Evolutionary conservation across 1,140 invertebrate genomes (phyloP).

Genomic region (Daktulosphaira vitifoliae): DNA sequence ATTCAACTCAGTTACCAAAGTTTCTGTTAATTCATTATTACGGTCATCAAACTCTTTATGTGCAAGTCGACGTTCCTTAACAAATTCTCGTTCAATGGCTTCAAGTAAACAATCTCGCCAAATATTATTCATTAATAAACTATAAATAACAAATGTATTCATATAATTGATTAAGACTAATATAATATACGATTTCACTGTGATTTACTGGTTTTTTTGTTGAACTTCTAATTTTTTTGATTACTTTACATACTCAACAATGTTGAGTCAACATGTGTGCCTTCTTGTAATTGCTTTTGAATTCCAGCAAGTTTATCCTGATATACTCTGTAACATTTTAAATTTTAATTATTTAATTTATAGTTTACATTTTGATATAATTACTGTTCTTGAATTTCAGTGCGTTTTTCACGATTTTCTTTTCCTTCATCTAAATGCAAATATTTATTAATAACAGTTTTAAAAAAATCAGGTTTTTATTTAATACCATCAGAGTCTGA

Average conservation of each 20-base stretch:
- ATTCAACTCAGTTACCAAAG: slow-evolving; percentile 81
- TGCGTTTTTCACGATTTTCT: slow-evolving; percentile 24
- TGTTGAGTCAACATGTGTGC: slow-evolving; percentile 74
- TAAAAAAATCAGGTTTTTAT: background rate
- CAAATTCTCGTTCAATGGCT: slow-evolving; percentile 77
- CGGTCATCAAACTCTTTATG: slow-evolving; percentile 92
- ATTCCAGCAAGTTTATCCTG: slow-evolving; percentile 83
- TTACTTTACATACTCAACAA: slow-evolving; percentile 73
- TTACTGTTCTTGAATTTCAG: slow-evolving; percentile 25
- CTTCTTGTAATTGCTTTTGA: slow-evolving; percentile 82
- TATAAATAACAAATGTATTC: slow-evolving; percentile 39
- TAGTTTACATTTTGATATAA: background rate
- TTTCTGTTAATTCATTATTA: slow-evolving; percentile 84
- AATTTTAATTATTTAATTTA: background rate
- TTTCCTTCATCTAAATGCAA: background rate
- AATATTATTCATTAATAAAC: slow-evolving; percentile 69
- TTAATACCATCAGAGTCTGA: slow-evolving; percentile 7
- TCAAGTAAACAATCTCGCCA: slow-evolving; percentile 75
- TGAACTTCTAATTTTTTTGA: slow-evolving; percentile 73
- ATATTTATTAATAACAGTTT: background rate
- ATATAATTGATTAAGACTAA: background rate
- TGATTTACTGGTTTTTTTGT: slow-evolving; percentile 59
- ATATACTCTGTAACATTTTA: slow-evolving; percentile 56
- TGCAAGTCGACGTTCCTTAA: slow-evolving; percentile 76
- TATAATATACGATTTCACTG: slow-evolving; percentile 1